phyloP scores from a whole-genome alignment of 53 echinoderm and acorn worm species.

The Paracentrotus lividus region DNA sequence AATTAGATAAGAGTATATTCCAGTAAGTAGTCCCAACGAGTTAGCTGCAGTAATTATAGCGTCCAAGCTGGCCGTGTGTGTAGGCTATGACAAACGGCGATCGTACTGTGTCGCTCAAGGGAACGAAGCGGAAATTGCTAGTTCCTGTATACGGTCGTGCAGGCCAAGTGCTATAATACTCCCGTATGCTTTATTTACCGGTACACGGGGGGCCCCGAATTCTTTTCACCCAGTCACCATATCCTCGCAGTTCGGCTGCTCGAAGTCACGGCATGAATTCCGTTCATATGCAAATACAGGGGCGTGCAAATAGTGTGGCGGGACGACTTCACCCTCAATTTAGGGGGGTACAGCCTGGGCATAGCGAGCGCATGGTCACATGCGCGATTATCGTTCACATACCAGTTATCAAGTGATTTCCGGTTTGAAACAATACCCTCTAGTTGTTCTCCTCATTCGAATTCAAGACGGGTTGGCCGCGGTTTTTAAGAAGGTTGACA shows the following conservation, averaged over 20 bases:
- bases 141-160: conserved; percentile 70
- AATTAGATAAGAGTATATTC: conserved; percentile 32
- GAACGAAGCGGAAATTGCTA: conserved; percentile 71
- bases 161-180: conserved; percentile 74
- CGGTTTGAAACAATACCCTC: conserved; percentile 70
- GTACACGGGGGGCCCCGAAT: conserved; percentile 70
- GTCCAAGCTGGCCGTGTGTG: conserved; percentile 49
- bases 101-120: conserved; percentile 60
- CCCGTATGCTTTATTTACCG: conserved; percentile 73
- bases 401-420: conserved; percentile 66
- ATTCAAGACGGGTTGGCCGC: conserved; percentile 33
- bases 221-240: conserved; percentile 69
- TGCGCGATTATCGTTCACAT: conserved; percentile 36
- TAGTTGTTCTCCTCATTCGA: background rate
- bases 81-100: conserved; percentile 35
- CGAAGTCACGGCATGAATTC: conserved; percentile 66
- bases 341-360: conserved; percentile 49
- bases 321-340: background rate
- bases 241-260: conserved; percentile 67
- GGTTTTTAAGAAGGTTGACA: conserved; percentile 15
- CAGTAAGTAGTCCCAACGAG: conserved; percentile 56
- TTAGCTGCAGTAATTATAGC: background rate
- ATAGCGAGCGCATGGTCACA: background rate
- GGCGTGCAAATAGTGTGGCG: conserved; percentile 65
- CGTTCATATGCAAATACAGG: conserved; percentile 74